Base-by-base conservation (phyloP, 2,797 vertebrate genomes). In the Lagodon rhomboides region DNA sequence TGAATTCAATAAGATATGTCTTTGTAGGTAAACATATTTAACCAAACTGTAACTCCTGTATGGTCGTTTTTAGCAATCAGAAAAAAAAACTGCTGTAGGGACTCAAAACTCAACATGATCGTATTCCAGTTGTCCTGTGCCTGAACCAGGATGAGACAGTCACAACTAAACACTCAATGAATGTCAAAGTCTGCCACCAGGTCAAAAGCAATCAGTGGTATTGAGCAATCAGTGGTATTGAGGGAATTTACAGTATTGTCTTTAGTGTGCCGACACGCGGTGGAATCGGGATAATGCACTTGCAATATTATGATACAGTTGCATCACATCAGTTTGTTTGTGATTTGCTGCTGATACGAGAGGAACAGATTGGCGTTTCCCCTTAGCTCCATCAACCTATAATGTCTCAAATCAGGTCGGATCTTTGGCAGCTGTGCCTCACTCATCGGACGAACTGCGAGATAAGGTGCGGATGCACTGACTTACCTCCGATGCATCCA, bases 401-500 rank as follows among this genome's bases (percentile, higher is more conserved):
- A 2, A 5, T 17, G n/a, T 41, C 9, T 61, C 5, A n/a, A 8
- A 54, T 15, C 16, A 10, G 8, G 2, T 13, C 9, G 18, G 5
- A 12, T 46, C 25, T 41, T 6, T 56, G 11, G 2, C 38, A 46
- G 0, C 18, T 56, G 49, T 15, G 1, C 16, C 23, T 16, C 16
- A 46, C 16, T 38, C 10, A 56, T 60, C 6, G 3, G 5, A 58
- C 22, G 44, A 5, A 6, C 12, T 1, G 3, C 12, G 22, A 44
- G 23, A 56, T 11, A 17, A 55, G 50, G 17, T 17, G 49, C 34
- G 44, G 27, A 16, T 22, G 38, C 9, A 50, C 47, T 30, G 20
- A 85, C 92, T 92, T 84, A 95, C 95, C 95, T 92, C 95, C 95
- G 55, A 96, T 81, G 87, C 95, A 96, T 81, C 95, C 95, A 13